Base-by-base conservation (phyloP, 2,113 vertebrate species). In the Athene cunicularia region DNA sequence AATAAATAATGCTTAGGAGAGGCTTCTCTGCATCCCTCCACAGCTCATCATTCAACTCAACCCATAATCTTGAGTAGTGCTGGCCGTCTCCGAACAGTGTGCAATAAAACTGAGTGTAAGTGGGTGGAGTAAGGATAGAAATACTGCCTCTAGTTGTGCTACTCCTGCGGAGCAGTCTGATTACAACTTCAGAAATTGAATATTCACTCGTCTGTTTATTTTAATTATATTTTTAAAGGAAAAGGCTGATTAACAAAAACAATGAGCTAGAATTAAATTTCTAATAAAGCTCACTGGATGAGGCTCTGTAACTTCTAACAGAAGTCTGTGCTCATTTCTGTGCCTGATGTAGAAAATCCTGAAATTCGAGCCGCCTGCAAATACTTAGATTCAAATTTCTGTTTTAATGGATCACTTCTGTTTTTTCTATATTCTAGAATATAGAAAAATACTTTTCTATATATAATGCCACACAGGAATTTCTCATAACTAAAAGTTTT, bases 51-150 rank as follows among this genome's bases (percentile, higher is more conserved):
- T 8, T 47, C 62, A 23, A 1, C 35, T 86, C 30, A 5, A 37
- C 16, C 14, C 1, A 0, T 26, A 5, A 16, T 55, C 33, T 49
- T 8, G 4, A 24, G 50, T 21, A 12, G 26, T 43, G 41, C 60
- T 80, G 86, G 33, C 18, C 16, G 59, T 22, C 33, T 92, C 10
- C 11, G 37, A 32, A 49, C 1, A 0, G 41, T 22, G 28, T 19
- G 67, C 33, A 30, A 0, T 50, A 47, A 67, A 32, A 90, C 30
- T 19, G 39, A 56, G 43, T 50, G 7, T 20, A 30, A 86, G 43
- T 2, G 4, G n/a, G 15, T 59, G 66, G 27, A 14, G 17, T 32
- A 56, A 45, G 32, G 41, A 6, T 37, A 33, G 41, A 52, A 86
- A 19, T 66, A 4, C 33, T 37, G 0, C 7, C 45, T 86, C 14